Percentiles rank a stretch among this genome's conserved stretches.
Evolutionary conservation across 1,140 invertebrate species (phyloP).

Genomic region (Adelges cooleyi): DNA sequence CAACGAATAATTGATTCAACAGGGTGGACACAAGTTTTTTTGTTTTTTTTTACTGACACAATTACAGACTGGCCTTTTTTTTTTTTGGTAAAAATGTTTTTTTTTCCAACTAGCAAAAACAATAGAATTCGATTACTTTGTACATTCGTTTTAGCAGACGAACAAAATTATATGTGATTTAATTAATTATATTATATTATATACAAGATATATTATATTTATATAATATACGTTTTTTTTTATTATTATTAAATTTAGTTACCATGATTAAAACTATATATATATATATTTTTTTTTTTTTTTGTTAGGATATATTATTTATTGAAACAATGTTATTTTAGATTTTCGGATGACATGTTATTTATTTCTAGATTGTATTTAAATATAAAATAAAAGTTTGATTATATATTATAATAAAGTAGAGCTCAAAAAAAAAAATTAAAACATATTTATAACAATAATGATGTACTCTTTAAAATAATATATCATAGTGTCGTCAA

Average conservation of each 20-base stretch:
- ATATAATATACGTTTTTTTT: background rate
- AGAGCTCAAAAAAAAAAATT: slow-evolving; percentile 17
- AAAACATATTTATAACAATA: slow-evolving; percentile 1
- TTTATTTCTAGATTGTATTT: slow-evolving; percentile 26
- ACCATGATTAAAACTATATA: slow-evolving; percentile 6
- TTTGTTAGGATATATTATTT: slow-evolving; percentile 21
- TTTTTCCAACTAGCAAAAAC: background rate
- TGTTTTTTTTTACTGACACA: background rate
- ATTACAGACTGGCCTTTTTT: slow-evolving; percentile 1
- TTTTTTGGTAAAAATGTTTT: background rate
- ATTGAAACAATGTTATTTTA: slow-evolving; percentile 10
- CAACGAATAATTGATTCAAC: too few species aligned
- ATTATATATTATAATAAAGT: background rate
- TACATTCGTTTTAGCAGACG: background rate
- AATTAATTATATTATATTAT: too few species aligned
- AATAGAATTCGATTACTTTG: background rate
- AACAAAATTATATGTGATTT: slow-evolving; percentile 15
- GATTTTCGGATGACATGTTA: slow-evolving; percentile 20
- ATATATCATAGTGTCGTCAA: slow-evolving; percentile 16
- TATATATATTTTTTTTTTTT: background rate
- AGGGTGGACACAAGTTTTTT: background rate
- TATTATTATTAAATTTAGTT: slow-evolving; percentile 21
- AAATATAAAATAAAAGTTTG: background rate
- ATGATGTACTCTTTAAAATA: background rate
- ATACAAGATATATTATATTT: too few species aligned